Conservation (phyloP, 2,888 invertebrate species). For the Pollenia labialis region DNA sequence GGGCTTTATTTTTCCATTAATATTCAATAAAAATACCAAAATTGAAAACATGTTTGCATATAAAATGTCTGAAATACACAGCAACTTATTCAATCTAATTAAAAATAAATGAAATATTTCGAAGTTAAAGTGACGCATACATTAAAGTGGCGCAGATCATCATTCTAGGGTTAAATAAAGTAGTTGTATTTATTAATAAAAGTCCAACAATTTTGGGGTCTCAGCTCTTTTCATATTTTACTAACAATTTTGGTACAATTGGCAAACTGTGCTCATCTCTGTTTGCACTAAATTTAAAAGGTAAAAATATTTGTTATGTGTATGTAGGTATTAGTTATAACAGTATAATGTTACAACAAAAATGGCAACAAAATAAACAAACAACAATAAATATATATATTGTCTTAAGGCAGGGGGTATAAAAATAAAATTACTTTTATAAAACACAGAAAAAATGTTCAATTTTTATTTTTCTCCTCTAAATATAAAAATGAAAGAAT, state of each 20-base stretch:
- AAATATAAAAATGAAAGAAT: slow-evolving; percentile 7
- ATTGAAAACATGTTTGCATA: too few relatives aligned
- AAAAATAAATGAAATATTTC: too few relatives aligned
- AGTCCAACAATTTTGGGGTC: too few relatives aligned
- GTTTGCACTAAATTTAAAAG: background rate
- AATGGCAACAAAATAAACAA: slow-evolving; percentile 25
- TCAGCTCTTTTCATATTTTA: too few relatives aligned
- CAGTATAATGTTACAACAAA: slow-evolving; percentile 35
- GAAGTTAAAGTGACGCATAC: too few relatives aligned
- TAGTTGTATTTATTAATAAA: too few relatives aligned
- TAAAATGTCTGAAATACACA: too few relatives aligned
- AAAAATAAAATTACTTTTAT: slow-evolving; percentile 58
- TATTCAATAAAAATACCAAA: too few relatives aligned
- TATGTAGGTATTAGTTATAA: slow-evolving; percentile 43
- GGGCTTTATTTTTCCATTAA: too few relatives aligned
- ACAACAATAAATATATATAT: slow-evolving; percentile 25
- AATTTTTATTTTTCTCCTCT: slow-evolving; percentile 28
- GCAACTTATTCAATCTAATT: too few relatives aligned
- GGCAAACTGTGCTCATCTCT: background rate
- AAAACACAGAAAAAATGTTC: slow-evolving; percentile 27
- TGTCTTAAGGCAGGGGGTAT: slow-evolving; percentile 50
- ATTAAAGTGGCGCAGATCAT: too few relatives aligned
- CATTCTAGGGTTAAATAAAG: too few relatives aligned
- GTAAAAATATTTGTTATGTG: slow-evolving; percentile 34
- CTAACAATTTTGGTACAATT: background rate